These are phyloP conservation scores for Malurus melanocephalus DNA, from an alignment of 2,113 vertebrate genomes.

Conservation along the genomic window DNA sequence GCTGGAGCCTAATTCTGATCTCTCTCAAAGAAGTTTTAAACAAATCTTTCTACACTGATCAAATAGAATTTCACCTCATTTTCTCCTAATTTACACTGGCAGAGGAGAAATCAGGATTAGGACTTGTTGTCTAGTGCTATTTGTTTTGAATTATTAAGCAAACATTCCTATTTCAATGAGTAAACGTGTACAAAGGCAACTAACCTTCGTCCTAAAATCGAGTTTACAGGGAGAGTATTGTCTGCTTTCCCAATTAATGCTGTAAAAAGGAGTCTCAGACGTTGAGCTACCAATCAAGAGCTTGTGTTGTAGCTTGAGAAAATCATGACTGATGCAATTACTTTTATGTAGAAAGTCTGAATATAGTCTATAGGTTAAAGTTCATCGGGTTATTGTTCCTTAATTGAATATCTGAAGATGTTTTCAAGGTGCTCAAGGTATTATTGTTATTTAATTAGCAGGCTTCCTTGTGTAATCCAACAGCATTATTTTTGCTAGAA, in stretches of 20 bases:
- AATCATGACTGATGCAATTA: slow-evolving; percentile 69
- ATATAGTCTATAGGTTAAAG: slow-evolving; percentile 61
- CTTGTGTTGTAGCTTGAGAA: slow-evolving; percentile 60
- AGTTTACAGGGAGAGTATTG: slow-evolving; percentile 63
- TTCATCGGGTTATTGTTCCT: slow-evolving; percentile 48
- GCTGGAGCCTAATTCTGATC: slow-evolving; percentile 30
- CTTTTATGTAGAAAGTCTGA: slow-evolving; percentile 61
- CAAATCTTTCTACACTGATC: slow-evolving; percentile 49
- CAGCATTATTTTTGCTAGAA: slow-evolving; percentile 34
- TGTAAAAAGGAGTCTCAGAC: slow-evolving; percentile 55
- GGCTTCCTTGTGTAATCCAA: slow-evolving; percentile 15
- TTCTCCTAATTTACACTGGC: slow-evolving; percentile 63
- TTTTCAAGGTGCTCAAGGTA: slow-evolving; percentile 57
- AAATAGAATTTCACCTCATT: slow-evolving; percentile 56
- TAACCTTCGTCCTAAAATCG: slow-evolving; percentile 64
- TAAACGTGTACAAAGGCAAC: slow-evolving; percentile 66
- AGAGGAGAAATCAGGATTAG: slow-evolving; percentile 63
- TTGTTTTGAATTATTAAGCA: slow-evolving; percentile 69
- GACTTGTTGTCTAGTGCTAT: slow-evolving; percentile 62
- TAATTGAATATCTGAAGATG: slow-evolving; percentile 63
- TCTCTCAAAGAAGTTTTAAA: slow-evolving; percentile 45
- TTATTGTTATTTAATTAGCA: slow-evolving; percentile 58
- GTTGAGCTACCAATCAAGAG: slow-evolving; percentile 55
- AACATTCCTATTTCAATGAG: slow-evolving; percentile 65
- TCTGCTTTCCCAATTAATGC: slow-evolving; percentile 66